Base-by-base conservation (phyloP, 2,797 vertebrate genomes). In the Syngnathus acus region DNA sequence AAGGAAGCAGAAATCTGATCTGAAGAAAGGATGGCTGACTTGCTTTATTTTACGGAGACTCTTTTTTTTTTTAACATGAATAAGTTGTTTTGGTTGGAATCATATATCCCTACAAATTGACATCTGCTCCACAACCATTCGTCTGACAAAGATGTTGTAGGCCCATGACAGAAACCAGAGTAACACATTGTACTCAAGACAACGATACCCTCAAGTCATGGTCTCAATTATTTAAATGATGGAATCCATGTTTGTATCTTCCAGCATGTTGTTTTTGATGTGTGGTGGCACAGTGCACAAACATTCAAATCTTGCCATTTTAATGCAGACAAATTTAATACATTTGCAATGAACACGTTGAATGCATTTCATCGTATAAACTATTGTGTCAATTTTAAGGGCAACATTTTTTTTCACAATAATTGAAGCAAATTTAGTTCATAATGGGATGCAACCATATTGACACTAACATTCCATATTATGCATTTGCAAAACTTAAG, bases 221-320 rank as follows among this genome's bases (percentile, higher is more conserved):
- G 26, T 37, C 14, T 57, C 9, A 42, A 61, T 61, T 21, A 60
- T 60, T 60, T 40, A 60, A 60, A 60, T 11, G 16, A 23, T 14
- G 59, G 59, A 61, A 23, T 40, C 58, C 38, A 39, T 60, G 58
- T 32, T 60, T 39, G 58, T 40, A 11, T 60, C 19, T 60, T 60
- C 17, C 8, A 42, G 16, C 58, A 60, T 40, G 17, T 40, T 57
- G 13, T 37, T 57, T 57, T 37, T 13, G 26, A 57, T 57, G 14
- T 37, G 55, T 57, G 14, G 55, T 37, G 55, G 26, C 26, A 13
- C 55, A 17, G 14, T 37, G 32, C 26, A 38, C 6, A 16, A 57
- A 37, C 26, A 55, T 26, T 9, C 42, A 48, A 6, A 51, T 21
- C 19, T 10, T 51, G 9, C 21, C 50, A 51, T 51, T 51, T 51